Evolutionary conservation across 2,797 vertebrate genomes (phyloP), one percentile per base, ranked within the genome.

Genomic region (Chaetodon trifasciatus): DNA sequence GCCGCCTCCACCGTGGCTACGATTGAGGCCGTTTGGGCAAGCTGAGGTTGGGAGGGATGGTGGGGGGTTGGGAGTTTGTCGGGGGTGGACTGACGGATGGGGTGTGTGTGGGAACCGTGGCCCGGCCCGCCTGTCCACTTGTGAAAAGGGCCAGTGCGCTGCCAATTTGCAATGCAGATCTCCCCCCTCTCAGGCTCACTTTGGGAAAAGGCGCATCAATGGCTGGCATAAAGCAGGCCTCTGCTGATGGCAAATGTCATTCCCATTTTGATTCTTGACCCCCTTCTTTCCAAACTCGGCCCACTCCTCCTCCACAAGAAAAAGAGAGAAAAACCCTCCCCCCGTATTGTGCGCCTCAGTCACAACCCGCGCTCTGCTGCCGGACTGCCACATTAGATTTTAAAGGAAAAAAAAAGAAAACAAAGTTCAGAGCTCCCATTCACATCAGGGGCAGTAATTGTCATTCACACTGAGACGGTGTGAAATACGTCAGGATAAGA

Each of bases 221-320:
- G 79, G 87, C 74, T 76, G 67, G 90, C 81, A 81, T 74, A 89
- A 89, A 93, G 88, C 84, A 73, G 78, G 80, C 76, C 86, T 85
- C 78, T 39, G 66, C 86, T 88, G 88, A 93, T 92, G 91, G 93
- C 92, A 94, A 95, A 94, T 94, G 93, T 94, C 93, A 94, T 90
- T 93, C 91, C 78, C 91, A 93, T 94, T 94, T 92, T 94, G 93
- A 94, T 94, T 94, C 90, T 91, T 95, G 92, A 94, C 93, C 93
- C 79, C 84, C 16, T 47, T 50, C 21, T 47, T 50, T n/a, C 49
- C 40, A 67, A 83, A 80, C 66, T 52, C 24, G 1, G 65, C 49
- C 77, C 57, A 35, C 72, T 72, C 58, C 55, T 73, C 64, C 28
- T 15, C 42, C 13, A 12, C 17, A n/a, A 46, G 52, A 52, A 68